Evolutionary conservation across 2,113 vertebrate genomes (phyloP).

Genomic region (Atherinomorus stipes): DNA sequence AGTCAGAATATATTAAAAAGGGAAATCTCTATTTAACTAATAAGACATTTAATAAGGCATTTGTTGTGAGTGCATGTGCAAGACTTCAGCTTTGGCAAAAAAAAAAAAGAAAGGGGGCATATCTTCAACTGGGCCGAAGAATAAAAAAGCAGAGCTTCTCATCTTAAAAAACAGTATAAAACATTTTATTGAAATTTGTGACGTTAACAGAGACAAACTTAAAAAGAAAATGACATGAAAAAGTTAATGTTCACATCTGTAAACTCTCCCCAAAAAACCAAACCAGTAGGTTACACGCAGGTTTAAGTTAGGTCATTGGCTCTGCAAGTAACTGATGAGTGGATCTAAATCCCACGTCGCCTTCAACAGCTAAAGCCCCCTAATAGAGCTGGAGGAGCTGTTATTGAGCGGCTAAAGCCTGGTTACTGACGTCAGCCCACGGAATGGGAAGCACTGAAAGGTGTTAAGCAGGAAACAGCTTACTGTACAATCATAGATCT

Average conservation of each 20-base stretch:
- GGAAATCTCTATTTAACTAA: not conserved
- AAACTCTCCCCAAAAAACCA: not conserved
- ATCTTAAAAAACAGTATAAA: conserved; percentile 55
- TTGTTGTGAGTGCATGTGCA: not conserved
- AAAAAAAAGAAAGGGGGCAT: not conserved
- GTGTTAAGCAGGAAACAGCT: conserved; percentile 53
- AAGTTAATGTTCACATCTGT: not conserved
- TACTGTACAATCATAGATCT: conserved; percentile 29
- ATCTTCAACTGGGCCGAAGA: not conserved
- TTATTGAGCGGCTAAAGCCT: conserved; percentile 64
- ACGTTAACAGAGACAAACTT: conserved; percentile 26
- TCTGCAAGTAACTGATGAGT: conserved; percentile 22
- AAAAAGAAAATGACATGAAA: conserved; percentile 2
- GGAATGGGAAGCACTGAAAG: conserved; percentile 40
- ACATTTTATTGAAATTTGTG: conserved; percentile 54
- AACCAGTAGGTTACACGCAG: not conserved
- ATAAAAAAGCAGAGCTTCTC: conserved; percentile 4
- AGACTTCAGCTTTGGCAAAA: not conserved
- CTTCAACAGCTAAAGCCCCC: conserved; percentile 65
- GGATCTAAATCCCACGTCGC: conserved; percentile 54
- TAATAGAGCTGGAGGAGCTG: conserved; percentile 56
- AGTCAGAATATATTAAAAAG: not conserved
- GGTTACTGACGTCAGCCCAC: conserved; percentile 68
- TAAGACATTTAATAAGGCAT: not conserved
- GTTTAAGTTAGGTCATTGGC: conserved; percentile 31